Evolutionary conservation across 2,113 vertebrate species (phyloP).

Genomic region (Anolis carolinensis): DNA sequence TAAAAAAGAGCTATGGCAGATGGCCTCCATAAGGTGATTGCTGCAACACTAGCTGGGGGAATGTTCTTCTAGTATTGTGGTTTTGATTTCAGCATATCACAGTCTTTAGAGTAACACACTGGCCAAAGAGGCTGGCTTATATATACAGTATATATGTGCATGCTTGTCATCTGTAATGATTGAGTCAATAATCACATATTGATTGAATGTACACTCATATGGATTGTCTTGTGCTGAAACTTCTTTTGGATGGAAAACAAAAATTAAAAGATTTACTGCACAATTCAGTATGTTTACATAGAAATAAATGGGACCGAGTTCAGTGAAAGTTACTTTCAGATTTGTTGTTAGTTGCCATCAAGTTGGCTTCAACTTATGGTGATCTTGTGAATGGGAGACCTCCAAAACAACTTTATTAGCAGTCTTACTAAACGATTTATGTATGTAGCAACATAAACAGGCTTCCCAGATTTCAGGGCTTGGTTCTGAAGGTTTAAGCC

Average conservation of each 20-base stretch:
- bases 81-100: neutral
- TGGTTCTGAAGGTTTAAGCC: too few relatives aligned
- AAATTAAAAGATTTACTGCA: neutral
- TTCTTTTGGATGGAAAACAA: neutral
- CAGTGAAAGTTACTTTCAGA: neutral
- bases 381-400: too few relatives aligned
- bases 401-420: neutral
- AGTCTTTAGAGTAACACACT: neutral
- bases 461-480: too few relatives aligned
- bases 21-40: neutral
- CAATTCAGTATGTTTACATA: neutral
- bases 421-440: neutral
- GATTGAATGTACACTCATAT: neutral
- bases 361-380: neutral
- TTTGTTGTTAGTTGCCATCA: neutral
- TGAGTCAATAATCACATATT: neutral
- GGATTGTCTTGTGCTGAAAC: neutral
- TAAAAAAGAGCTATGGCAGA: neutral
- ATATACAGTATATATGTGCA: too few relatives aligned
- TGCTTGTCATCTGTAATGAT: neutral
- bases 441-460: too few relatives aligned
- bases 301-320: neutral
- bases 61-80: neutral
- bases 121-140: neutral
- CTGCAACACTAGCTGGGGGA: neutral